Conservation (phyloP, 2,113 vertebrate genomes). For the Anser brachyrhynchus region DNA sequence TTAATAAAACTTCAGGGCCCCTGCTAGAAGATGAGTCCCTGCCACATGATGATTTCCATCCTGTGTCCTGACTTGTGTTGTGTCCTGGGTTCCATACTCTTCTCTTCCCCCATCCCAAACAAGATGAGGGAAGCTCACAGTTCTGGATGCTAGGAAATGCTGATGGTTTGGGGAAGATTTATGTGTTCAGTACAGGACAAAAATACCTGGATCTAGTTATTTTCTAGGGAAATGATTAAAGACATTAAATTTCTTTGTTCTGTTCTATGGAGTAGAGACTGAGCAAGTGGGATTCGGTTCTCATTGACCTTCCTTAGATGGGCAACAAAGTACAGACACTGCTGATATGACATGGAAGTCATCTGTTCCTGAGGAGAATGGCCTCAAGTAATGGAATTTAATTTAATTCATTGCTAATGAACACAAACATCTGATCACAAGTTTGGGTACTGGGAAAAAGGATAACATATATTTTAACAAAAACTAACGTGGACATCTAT, state of each 20-base stretch:
- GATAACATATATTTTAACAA: not conserved
- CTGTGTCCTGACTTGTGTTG: not conserved
- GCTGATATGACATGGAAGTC: not conserved
- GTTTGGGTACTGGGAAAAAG: not conserved
- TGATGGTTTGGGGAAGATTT: not conserved
- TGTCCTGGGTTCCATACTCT: not conserved
- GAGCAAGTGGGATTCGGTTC: not conserved
- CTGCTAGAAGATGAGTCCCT: not conserved
- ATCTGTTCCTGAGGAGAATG: not conserved
- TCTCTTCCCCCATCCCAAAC: not conserved
- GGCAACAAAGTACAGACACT: not conserved
- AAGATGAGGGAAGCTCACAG: accelerated
- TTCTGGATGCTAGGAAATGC: not conserved
- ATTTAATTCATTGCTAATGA: not conserved
- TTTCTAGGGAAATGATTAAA: not conserved
- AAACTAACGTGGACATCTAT: not conserved
- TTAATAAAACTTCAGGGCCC: not conserved
- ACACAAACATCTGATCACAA: not conserved
- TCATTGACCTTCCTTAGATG: not conserved
- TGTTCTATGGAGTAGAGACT: not conserved
- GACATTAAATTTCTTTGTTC: not conserved
- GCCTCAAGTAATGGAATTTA: not conserved
- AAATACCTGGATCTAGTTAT: not conserved
- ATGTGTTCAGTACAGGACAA: not conserved
- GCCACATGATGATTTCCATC: not conserved